Evolutionary conservation across 2,113 vertebrate genomes (phyloP), one percentile per base, ranked within the genome.

Genomic region (Colius striatus): DNA sequence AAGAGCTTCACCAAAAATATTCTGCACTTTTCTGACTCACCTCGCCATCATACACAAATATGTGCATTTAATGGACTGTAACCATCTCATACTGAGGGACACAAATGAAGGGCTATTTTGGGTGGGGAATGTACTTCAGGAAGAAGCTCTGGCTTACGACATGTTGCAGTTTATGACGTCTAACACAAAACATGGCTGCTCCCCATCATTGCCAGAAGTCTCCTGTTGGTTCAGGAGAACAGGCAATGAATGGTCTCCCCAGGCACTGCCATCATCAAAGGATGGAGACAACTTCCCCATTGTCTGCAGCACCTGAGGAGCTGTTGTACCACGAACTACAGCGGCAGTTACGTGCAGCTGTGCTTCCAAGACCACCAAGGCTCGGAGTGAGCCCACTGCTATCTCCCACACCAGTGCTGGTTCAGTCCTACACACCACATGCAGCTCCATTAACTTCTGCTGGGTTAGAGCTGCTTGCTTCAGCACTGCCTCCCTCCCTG

Each of bases 311-410:
- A 4, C 26, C 53, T 78, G 83, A 89, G 58, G 47, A 74, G 34
- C 23, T 38, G 34, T 41, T 2, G 1, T 14, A 21, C 51, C 36
- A n/a, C 0, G 0, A 23, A 7, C 29, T 7, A 47, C 45, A 60
- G 20, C 17, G 50, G 30, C 54, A 68, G 50, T 34, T 48, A 36
- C 1, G 1, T 6, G 1, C 5, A 75, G 32, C 19, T 55, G 63
- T 45, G 21, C 22, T 85, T 51, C 48, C 2, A 2, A 75, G 58
- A 23, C 32, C 71, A 72, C 32, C 0, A 0, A 83, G 53, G 53
- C 36, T 81, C 51, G 34, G 23, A 32, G 18, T 16, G 34, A 84
- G 11, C n/a, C 22, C 50, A 10, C 15, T 72, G 41, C 50, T 9
- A 6, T 9, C 47, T 58, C 55, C 51, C 47, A 36, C 43, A 41